Percentiles rank a stretch among this genome's conserved stretches.
Evolutionary conservation across 2,113 vertebrate species (phyloP).

Genomic region (Silurus meridionalis): DNA sequence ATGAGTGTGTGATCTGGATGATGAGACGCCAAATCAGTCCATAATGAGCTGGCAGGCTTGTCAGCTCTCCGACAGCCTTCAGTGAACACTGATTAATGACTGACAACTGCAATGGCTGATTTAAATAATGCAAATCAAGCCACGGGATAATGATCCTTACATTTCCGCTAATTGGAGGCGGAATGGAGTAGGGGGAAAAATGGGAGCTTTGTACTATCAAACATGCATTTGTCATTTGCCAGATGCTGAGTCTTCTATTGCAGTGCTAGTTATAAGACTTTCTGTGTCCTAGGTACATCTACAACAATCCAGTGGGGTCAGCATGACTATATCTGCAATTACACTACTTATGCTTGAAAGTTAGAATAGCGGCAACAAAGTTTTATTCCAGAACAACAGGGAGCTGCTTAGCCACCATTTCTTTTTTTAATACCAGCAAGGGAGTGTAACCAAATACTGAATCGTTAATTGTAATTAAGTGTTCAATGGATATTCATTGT

Average conservation of each 20-base stretch:
- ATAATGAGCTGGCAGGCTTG: conserved; percentile 78
- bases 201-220: conserved; percentile 27
- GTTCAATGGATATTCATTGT: not conserved
- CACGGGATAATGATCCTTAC: conserved; percentile 68
- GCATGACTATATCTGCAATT: not conserved
- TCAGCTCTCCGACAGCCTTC: conserved; percentile 78
- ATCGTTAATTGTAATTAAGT: not conserved
- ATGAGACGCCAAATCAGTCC: conserved; percentile 69
- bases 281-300: conserved; percentile 3
- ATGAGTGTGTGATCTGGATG: conserved; percentile 77
- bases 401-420: not conserved
- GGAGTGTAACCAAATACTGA: not conserved
- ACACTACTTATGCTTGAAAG: not conserved
- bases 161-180: conserved; percentile 65
- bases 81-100: conserved; percentile 83
- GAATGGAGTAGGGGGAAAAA: conserved; percentile 48
- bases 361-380: not conserved
- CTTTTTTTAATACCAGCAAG: not conserved
- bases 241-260: conserved; percentile 18
- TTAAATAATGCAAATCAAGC: conserved; percentile 75
- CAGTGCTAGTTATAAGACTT: conserved; percentile 3
- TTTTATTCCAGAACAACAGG: not conserved
- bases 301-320: not conserved
- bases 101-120: conserved; percentile 69
- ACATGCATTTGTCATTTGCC: conserved; percentile 20